Evolutionary conservation across 2,797 vertebrate genomes (phyloP).

Genomic region (Lacerta bilineata): DNA sequence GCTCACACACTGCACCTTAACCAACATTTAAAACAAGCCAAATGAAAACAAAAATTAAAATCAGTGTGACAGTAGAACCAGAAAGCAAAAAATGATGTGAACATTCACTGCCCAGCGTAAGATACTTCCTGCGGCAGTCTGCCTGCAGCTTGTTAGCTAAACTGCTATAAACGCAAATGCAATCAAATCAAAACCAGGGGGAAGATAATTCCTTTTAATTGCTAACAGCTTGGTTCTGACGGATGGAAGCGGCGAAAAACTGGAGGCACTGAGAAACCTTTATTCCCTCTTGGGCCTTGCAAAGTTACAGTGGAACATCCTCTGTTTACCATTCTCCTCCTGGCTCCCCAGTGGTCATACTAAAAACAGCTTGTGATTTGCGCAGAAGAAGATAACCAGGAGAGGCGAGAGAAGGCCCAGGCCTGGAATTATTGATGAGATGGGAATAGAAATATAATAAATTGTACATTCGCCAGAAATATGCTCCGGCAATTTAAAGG

Average conservation of each 20-base stretch:
- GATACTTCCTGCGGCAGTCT: constrained; percentile 61
- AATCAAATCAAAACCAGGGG: constrained; percentile 69
- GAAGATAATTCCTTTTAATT: constrained; percentile 71
- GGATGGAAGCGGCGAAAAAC: constrained; percentile 49
- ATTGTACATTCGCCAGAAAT: constrained; percentile 48
- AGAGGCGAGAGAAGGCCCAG: constrained; percentile 42
- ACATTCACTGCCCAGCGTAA: constrained; percentile 54
- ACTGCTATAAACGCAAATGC: constrained; percentile 71
- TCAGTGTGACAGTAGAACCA: constrained; percentile 43
- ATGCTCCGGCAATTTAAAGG: constrained; percentile 35
- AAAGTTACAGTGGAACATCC: constrained; percentile 42
- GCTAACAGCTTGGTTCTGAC: constrained; percentile 61
- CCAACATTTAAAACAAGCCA: constrained; percentile 41
- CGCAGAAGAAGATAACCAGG: constrained; percentile 46
- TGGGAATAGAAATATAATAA: constrained; percentile 61
- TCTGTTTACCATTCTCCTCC: constrained; percentile 56
- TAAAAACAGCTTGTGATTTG: constrained; percentile 63
- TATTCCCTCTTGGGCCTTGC: constrained; percentile 25
- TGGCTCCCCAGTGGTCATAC: constrained; percentile 41
- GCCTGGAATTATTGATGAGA: constrained; percentile 64
- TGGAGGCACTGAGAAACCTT: constrained; percentile 45
- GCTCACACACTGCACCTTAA: constrained; percentile 50
- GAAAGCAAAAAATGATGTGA: constrained; percentile 8
- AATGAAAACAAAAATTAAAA: constrained; percentile 45
- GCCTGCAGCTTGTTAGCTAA: constrained; percentile 56